A percentile compares a stretch with the other conserved stretches of the same genome.
Conservation (phyloP, 2,113 vertebrate species). For the Lepus europaeus region DNA sequence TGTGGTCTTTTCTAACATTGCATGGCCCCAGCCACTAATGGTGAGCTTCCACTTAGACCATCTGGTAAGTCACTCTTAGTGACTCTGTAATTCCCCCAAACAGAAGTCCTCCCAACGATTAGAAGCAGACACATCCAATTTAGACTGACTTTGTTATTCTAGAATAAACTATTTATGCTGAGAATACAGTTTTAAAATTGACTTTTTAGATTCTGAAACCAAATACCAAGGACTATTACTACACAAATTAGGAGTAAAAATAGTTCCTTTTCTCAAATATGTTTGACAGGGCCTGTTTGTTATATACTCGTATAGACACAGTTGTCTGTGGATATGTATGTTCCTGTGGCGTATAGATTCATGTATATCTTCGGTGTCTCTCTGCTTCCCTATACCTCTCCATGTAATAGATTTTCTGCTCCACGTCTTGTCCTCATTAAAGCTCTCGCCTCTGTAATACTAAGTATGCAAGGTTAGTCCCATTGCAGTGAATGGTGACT, state of each 20-base stretch:
- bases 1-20: neutral
- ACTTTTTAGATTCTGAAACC: neutral
- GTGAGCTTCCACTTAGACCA: fast-evolving
- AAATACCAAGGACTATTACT: neutral
- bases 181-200: neutral
- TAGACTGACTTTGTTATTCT: neutral
- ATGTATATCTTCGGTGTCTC: fast-evolving
- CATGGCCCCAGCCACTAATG: fast-evolving
- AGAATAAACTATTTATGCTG: neutral
- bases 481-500: neutral
- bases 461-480: fast-evolving
- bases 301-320: too few species aligned
- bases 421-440: neutral
- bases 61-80: neutral
- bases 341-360: fast-evolving
- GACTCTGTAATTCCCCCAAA: neutral
- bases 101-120: neutral
- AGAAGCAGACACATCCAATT: neutral
- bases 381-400: neutral
- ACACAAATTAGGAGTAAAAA: neutral
- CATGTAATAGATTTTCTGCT: neutral
- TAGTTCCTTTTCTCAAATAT: conserved; percentile 4
- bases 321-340: too few species aligned
- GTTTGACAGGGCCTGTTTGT: neutral
- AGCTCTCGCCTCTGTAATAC: too few species aligned